Conservation (phyloP, 2,797 vertebrate species). For the Taeniopygia guttata region DNA sequence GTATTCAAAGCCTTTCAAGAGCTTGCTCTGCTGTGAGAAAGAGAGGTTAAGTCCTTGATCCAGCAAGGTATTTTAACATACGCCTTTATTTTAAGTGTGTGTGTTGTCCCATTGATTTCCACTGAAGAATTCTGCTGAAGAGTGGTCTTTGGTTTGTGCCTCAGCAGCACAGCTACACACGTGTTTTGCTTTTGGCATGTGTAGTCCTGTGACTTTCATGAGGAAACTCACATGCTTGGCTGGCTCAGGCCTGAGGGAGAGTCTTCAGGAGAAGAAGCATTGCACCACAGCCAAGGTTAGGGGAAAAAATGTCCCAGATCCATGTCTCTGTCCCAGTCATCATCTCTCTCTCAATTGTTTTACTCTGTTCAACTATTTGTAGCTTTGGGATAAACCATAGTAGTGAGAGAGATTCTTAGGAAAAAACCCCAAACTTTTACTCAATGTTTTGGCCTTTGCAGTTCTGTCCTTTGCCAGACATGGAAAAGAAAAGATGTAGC, state of each 20-base stretch:
- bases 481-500: slow-evolving; percentile 30
- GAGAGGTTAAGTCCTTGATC: background rate
- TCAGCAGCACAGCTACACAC: background rate
- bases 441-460: slow-evolving; percentile 13
- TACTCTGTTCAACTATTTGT: background rate
- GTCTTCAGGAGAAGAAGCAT: background rate
- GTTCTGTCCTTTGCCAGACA: background rate
- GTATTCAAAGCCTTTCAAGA: background rate
- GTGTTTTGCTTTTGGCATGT: background rate
- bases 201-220: slow-evolving; percentile 20
- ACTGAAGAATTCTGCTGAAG: background rate
- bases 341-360: background rate
- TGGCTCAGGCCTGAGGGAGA: background rate
- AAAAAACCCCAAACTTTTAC: background rate
- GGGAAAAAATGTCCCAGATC: background rate
- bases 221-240: background rate
- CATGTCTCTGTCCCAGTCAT: background rate
- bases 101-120: background rate
- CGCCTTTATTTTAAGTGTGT: background rate
- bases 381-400: background rate
- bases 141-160: background rate
- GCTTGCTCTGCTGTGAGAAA: background rate
- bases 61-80: slow-evolving; percentile 6
- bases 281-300: accelerated
- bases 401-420: background rate